Conservation (phyloP, 1,140 invertebrate genomes). For the Acromyrmex echinatior region DNA sequence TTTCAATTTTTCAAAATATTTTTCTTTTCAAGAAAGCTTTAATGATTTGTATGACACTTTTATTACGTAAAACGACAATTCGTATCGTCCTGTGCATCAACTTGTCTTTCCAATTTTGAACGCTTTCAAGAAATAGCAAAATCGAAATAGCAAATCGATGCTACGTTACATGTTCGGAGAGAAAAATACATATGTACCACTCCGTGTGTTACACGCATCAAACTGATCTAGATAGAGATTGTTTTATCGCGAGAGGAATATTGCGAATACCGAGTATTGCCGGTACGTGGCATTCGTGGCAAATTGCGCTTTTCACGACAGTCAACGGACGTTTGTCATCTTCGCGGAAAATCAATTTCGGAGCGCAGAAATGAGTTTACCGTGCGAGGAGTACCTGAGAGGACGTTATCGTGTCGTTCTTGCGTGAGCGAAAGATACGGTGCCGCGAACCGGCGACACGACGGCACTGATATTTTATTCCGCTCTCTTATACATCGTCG, state of each 20-base stretch:
- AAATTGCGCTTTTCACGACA: constrained; percentile 30
- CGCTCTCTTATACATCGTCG: constrained; percentile 9
- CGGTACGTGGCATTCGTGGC: neutral
- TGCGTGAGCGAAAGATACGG: constrained; percentile 41
- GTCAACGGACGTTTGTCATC: constrained; percentile 42
- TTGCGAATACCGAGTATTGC: neutral
- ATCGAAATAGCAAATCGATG: neutral
- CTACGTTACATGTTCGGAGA: neutral
- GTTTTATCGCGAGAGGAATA: neutral
- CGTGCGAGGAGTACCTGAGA: constrained; percentile 7
- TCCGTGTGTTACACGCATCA: neutral
- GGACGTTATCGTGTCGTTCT: constrained; percentile 30
- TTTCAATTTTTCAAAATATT: neutral
- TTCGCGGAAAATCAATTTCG: constrained; percentile 48
- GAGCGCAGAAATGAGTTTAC: constrained; percentile 34
- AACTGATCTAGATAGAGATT: neutral
- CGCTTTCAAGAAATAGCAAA: neutral
- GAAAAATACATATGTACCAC: neutral
- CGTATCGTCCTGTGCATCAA: neutral
- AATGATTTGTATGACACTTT: neutral
- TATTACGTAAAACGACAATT: neutral
- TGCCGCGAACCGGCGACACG: neutral
- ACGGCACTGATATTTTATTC: constrained; percentile 45
- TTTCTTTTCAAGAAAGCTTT: neutral
- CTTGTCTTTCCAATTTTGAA: neutral